Base-by-base conservation (phyloP, 2,888 invertebrate genomes). In the Himalopsyche kuldschensis region DNA sequence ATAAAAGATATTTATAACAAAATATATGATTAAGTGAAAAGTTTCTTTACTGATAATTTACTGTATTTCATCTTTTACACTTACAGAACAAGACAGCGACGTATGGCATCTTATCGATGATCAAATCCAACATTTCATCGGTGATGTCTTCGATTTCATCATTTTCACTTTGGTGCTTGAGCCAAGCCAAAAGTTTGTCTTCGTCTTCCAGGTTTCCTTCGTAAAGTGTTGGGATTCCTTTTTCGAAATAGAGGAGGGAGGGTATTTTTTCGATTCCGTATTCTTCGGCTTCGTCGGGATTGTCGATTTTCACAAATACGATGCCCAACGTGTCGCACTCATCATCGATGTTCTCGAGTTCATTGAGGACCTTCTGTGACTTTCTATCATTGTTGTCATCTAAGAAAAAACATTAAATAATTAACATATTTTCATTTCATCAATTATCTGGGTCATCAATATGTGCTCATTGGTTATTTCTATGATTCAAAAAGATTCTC, bases 121-220 rank as follows among this genome's bases (percentile, higher is more conserved):
- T 95, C 88, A 97, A 93, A 89, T 97, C 97, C 86, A 98, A 92
- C 97, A 98, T 97, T 92, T 98, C 97, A 89, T 97, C 97, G 24
- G 97, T 98, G 82, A 98, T 95, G 88, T 98, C 97, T 91, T 98
- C 97, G 87, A 98, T 98, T 91, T 97, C 97, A 89, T 98, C 97
- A 87, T 94, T 95, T 87, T 96, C 96, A 75, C 94, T 93, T 89
- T 97, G 97, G 87, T 96, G 94, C 87, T 94, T 95, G 32, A 97
- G 93, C 97, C 97, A 97, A 87, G 94, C 94, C 0, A 97, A 90
- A 24, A 97, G 96, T 89, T 96, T 96, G 86, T 97, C 97, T 89
- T 97, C 97, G 87, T 97, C 97, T 90, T 96, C 96, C 87, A 97
- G 91, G 89, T 97, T 96, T 87, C 97, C 97, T 93, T 94, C 94